These are phyloP conservation scores for Ochlodes sylvanus DNA, from an alignment of 2,888 invertebrate genomes.

Conservation along the genomic window DNA sequence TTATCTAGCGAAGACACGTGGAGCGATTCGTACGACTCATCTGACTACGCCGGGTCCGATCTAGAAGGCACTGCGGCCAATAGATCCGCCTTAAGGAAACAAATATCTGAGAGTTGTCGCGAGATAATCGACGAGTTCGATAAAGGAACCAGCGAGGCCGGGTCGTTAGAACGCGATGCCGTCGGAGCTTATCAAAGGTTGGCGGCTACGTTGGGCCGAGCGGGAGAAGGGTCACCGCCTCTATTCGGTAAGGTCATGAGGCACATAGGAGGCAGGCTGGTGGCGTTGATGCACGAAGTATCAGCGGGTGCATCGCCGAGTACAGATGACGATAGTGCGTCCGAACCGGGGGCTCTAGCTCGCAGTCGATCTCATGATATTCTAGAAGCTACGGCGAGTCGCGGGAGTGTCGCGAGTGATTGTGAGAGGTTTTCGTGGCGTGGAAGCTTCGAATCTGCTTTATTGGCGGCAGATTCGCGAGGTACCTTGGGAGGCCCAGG, in stretches of 20 bases:
- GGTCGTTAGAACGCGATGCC: slow-evolving; percentile 89
- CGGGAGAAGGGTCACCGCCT: slow-evolving; percentile 90
- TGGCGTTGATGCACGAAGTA: slow-evolving; percentile 96
- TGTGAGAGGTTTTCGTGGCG: slow-evolving; percentile 96
- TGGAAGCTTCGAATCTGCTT: slow-evolving; percentile 96
- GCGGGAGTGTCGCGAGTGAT: slow-evolving; percentile 91
- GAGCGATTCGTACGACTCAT: slow-evolving; percentile 97
- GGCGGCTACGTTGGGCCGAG: slow-evolving; percentile 93
- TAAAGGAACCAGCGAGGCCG: slow-evolving; percentile 86
- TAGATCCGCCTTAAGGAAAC: slow-evolving; percentile 90
- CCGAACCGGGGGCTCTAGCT: slow-evolving; percentile 88
- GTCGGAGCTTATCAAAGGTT: slow-evolving; percentile 94
- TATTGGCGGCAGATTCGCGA: slow-evolving; percentile 94
- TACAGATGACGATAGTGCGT: slow-evolving; percentile 90
- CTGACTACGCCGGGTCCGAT: slow-evolving; percentile 96
- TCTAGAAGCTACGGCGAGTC: slow-evolving; percentile 85
- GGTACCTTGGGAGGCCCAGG: slow-evolving; percentile 91
- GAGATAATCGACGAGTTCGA: slow-evolving; percentile 95
- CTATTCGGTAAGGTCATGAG: slow-evolving; percentile 96
- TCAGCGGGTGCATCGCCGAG: slow-evolving; percentile 91
- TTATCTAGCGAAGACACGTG: slow-evolving; percentile 96
- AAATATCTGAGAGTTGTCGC: slow-evolving; percentile 94
- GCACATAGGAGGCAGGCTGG: slow-evolving; percentile 94
- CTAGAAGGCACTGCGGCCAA: slow-evolving; percentile 88
- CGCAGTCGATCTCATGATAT: slow-evolving; percentile 94